phyloP scores from a whole-genome alignment of 1,140 invertebrate species.

The Sarcophaga bullata region DNA sequence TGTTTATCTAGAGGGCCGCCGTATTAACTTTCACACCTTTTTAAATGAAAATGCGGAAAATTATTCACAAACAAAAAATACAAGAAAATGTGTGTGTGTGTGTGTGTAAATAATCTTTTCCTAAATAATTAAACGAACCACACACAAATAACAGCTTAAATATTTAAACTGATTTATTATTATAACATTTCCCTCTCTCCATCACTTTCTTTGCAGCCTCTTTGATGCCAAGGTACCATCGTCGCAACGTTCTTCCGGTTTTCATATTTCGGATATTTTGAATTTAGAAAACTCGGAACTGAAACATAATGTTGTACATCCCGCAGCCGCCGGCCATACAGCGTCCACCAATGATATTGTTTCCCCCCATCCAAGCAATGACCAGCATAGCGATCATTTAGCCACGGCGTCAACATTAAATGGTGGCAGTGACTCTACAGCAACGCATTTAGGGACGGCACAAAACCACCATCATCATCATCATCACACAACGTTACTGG shows the following conservation, averaged over 20 bases:
- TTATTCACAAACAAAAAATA: background rate
- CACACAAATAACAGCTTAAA: background rate
- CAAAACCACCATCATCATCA: conserved; percentile 44
- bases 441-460: background rate
- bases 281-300: conserved; percentile 70
- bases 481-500: background rate
- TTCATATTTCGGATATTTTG: conserved; percentile 81
- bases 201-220: conserved; percentile 51
- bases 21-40: conserved; percentile 33
- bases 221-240: conserved; percentile 63
- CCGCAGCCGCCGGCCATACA: background rate
- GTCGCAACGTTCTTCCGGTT: conserved; percentile 72
- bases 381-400: conserved; percentile 41
- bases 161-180: conserved; percentile 10
- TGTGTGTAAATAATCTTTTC: too few species aligned
- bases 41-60: background rate
- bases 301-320: conserved; percentile 58
- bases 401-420: background rate
- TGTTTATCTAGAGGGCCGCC: conserved; percentile 19
- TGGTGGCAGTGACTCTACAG: background rate
- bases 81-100: conserved; percentile 28
- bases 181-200: background rate
- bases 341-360: background rate
- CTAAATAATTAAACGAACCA: background rate
- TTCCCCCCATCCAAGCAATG: background rate